A percentile compares a stretch with the other conserved stretches of the same genome.
Evolutionary conservation across 2,888 invertebrate genomes (phyloP).

Genomic region (Gnatocerus cornutus): DNA sequence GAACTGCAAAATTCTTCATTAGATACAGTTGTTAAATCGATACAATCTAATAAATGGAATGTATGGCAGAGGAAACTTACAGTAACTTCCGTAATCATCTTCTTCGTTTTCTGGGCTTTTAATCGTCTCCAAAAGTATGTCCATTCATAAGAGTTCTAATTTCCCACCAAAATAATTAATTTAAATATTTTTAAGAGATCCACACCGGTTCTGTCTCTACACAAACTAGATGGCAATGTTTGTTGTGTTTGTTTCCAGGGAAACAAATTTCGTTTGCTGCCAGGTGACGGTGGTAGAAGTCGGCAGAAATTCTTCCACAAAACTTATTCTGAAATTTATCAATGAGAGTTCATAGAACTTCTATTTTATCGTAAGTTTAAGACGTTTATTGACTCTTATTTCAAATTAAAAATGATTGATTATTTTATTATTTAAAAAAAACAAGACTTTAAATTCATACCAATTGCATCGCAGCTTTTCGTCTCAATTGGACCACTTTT

Average conservation of each 20-base stretch:
- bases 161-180: slow-evolving; percentile 34
- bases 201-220: neutral
- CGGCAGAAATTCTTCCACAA: no score
- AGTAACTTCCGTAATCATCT: slow-evolving; percentile 50
- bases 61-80: slow-evolving; percentile 37
- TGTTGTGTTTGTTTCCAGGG: slow-evolving; percentile 40
- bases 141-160: slow-evolving; percentile 22
- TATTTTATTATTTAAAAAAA: no score
- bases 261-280: slow-evolving; percentile 23
- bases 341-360: no score
- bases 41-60: slow-evolving; percentile 1
- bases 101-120: slow-evolving; percentile 45
- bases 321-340: no score
- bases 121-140: slow-evolving; percentile 25
- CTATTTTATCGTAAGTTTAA: no score
- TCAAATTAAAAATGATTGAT: no score
- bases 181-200: slow-evolving; percentile 34
- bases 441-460: no score
- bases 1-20: slow-evolving; percentile 62
- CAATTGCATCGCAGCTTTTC: no score
- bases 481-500: no score
- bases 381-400: no score
- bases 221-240: slow-evolving; percentile 40
- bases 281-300: no score
- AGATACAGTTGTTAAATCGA: slow-evolving; percentile 44